Evolutionary conservation across 2,888 invertebrate species (phyloP).

Genomic region (Tenthredo mesomela): DNA sequence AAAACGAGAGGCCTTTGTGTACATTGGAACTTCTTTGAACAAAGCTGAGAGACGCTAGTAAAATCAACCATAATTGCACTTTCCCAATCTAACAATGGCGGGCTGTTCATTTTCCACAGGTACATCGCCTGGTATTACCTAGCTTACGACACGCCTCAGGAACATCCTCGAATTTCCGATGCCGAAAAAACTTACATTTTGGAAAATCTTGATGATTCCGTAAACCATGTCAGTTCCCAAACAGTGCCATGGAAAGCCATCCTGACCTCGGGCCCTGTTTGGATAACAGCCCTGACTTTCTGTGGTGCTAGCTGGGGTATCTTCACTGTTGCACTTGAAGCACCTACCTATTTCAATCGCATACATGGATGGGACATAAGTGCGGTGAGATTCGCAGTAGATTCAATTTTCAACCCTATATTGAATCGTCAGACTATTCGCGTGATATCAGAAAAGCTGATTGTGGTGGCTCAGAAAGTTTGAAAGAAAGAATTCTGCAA

Average conservation of each 20-base stretch:
- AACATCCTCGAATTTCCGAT: conserved; percentile 84
- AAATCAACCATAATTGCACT: neutral
- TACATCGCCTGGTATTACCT: conserved; percentile 81
- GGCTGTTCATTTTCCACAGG: conserved; percentile 58
- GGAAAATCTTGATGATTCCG: conserved; percentile 77
- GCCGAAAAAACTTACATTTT: conserved; percentile 82
- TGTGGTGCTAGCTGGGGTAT: conserved; percentile 86
- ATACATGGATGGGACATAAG: conserved; percentile 86
- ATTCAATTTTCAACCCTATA: neutral
- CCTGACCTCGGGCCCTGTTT: conserved; percentile 80
- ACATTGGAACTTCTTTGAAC: neutral
- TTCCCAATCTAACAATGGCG: neutral
- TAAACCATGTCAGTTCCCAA: conserved; percentile 56
- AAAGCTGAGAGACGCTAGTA: neutral
- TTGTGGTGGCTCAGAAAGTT: too few species aligned
- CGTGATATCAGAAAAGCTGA: too few species aligned
- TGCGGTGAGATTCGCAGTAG: conserved; percentile 78
- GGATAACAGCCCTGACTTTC: conserved; percentile 84
- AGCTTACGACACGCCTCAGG: conserved; percentile 83
- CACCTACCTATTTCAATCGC: conserved; percentile 85
- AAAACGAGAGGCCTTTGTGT: neutral
- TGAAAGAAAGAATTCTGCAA: too few species aligned
- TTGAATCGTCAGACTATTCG: too few species aligned
- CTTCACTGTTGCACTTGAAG: conserved; percentile 85
- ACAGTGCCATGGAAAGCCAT: conserved; percentile 84